Evolutionary conservation across 92 coral and sea anemone species (phyloP), one percentile per base, ranked within the genome.

Genomic region (Anthopleura xanthogrammica): DNA sequence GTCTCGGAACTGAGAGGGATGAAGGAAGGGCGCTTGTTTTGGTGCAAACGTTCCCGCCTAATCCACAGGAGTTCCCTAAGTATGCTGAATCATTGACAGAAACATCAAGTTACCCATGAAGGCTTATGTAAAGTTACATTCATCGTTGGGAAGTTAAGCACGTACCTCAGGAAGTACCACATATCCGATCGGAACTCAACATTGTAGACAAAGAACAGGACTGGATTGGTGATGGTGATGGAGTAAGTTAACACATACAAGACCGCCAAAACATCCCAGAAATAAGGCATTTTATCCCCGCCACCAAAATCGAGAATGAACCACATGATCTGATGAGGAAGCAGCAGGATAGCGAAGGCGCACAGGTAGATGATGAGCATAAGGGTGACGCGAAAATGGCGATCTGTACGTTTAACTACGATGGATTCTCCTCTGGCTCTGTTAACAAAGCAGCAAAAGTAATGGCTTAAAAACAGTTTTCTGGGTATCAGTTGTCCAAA

Each of bases 271-370:
- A 83, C 79, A 71, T 92, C 91, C 11, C 5, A 11, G 79, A 93
- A 93, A 83, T 91, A 76, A 3, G 87, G 83, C 80, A 82, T 86
- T 3, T 80, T 62, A 54, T 42, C 86, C 16, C 91, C 92, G 3
- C 54, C 60, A 8, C 83, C 86, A 70, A 93, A 93, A 52, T 88
- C 94, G 57, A 83, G 79, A 42, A 91, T 57, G 41, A 93, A 70
- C 92, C 91, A 88, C 94, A 93, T 90, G 80, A 93, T 88, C 58
- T 90, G 97, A 24, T 90, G 91, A 0, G 97, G 97, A 1, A 93
- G 82, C 12, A 93, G 22, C 50, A 93, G 60, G 46, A 93, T 75
- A 14, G 94, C 92, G 50, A 90, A 91, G 58, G 85, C 79, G 16
- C 84, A 2, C 36, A 88, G 82, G 84, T 88, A 90, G 3, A 85